phyloP scores from a whole-genome alignment of 2,113 vertebrate genomes.

The Phainopepla nitens region DNA sequence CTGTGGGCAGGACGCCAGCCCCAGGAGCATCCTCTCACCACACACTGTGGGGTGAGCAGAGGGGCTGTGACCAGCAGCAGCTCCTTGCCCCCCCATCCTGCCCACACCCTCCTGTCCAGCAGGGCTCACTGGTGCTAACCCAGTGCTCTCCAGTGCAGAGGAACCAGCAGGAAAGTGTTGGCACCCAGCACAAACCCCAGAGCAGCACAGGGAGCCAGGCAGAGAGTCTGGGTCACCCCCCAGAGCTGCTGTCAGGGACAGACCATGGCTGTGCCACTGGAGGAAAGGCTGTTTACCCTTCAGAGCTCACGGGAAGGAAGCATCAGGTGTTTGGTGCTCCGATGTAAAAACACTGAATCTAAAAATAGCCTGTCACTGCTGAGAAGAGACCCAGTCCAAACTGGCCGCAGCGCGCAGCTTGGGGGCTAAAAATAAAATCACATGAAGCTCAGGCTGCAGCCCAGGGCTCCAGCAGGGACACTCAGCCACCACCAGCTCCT shows the following conservation, averaged over 20 bases:
- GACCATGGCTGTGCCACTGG: accelerated
- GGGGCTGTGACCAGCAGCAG: not conserved
- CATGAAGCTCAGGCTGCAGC: not conserved
- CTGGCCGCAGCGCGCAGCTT: accelerated
- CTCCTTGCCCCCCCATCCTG: not conserved
- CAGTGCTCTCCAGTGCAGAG: accelerated
- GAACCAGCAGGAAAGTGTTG: accelerated
- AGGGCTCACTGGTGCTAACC: too few relatives aligned
- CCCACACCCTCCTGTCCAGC: not conserved
- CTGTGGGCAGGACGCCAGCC: not conserved
- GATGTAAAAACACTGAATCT: not conserved
- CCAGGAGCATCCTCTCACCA: not conserved
- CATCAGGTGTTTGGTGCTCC: not conserved
- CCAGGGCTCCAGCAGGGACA: not conserved
- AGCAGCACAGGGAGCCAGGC: not conserved
- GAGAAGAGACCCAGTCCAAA: not conserved
- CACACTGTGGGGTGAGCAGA: not conserved
- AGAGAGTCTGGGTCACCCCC: too few relatives aligned
- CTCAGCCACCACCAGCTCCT: not conserved
- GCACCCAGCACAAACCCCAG: not conserved
- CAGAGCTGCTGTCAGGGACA: not conserved
- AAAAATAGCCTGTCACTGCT: slow-evolving; percentile 16
- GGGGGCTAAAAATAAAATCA: slow-evolving; percentile 51
- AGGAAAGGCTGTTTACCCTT: not conserved
- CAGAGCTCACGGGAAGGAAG: not conserved